phyloP scores from a whole-genome alignment of 2,888 invertebrate species.

The Tenthredo distinguenda region DNA sequence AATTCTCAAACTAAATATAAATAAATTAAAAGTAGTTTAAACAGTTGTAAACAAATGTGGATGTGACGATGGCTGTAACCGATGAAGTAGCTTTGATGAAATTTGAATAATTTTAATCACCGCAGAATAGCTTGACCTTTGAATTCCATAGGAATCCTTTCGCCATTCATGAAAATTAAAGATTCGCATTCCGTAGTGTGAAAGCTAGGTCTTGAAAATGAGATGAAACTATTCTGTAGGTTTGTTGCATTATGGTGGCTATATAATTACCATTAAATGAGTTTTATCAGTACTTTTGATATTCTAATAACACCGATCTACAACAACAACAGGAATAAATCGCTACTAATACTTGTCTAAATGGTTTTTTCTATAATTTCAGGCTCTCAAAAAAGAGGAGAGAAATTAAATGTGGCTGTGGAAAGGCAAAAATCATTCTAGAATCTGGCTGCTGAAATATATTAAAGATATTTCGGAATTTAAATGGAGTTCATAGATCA shows the following conservation, averaged over 20 bases:
- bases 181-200: neutral
- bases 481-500: neutral
- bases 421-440: neutral
- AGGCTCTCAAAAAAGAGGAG: neutral
- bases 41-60: neutral
- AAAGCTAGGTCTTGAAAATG: neutral
- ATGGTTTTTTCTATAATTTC: neutral
- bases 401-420: neutral
- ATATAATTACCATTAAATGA: neutral
- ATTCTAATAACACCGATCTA: neutral
- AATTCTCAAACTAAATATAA: neutral
- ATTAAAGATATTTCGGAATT: neutral
- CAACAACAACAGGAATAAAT: neutral
- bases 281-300: neutral
- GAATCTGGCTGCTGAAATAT: neutral
- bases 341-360: neutral
- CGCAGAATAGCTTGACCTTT: slow-evolving; percentile 29
- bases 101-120: slow-evolving; percentile 26
- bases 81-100: neutral
- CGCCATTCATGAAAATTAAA: neutral
- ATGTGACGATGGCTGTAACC: neutral
- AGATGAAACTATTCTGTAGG: slow-evolving; percentile 17
- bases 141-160: neutral
- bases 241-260: slow-evolving; percentile 28
- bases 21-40: neutral